These are phyloP conservation scores for Chamaetylas fuelleborni DNA, from an alignment of 2,113 vertebrate genomes.

Conservation along the genomic window DNA sequence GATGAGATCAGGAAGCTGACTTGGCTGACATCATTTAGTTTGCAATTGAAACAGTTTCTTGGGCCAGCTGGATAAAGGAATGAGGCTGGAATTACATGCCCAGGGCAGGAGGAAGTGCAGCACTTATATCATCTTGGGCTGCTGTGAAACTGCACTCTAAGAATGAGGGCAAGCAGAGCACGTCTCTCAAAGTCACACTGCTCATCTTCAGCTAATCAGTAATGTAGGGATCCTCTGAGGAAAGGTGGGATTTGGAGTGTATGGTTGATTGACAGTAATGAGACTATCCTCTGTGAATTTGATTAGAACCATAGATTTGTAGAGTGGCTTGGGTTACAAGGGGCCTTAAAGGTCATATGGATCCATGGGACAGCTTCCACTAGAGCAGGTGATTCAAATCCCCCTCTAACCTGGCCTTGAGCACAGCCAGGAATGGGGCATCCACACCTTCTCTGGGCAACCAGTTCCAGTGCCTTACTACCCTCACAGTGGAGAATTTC, in stretches of 20 bases:
- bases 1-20: not conserved
- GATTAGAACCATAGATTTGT: not conserved
- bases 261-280: not conserved
- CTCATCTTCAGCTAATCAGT: not conserved
- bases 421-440: not conserved
- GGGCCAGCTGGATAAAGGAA: constrained; percentile 5
- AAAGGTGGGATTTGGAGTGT: not conserved
- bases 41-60: not conserved
- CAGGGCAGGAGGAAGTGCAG: not conserved
- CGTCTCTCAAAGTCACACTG: not conserved
- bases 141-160: not conserved
- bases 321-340: not conserved
- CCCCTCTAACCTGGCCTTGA: not conserved
- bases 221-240: not conserved
- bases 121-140: not conserved
- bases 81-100: not conserved
- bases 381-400: not conserved
- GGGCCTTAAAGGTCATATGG: not conserved
- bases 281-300: not conserved
- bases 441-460: not conserved
- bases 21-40: not conserved
- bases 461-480: not conserved
- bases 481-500: not conserved
- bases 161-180: not conserved
- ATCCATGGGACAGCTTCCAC: not conserved